Percentiles rank a stretch among this genome's conserved stretches.
Evolutionary conservation across 2,113 vertebrate genomes (phyloP).

Genomic region (Chaenocephalus aceratus): DNA sequence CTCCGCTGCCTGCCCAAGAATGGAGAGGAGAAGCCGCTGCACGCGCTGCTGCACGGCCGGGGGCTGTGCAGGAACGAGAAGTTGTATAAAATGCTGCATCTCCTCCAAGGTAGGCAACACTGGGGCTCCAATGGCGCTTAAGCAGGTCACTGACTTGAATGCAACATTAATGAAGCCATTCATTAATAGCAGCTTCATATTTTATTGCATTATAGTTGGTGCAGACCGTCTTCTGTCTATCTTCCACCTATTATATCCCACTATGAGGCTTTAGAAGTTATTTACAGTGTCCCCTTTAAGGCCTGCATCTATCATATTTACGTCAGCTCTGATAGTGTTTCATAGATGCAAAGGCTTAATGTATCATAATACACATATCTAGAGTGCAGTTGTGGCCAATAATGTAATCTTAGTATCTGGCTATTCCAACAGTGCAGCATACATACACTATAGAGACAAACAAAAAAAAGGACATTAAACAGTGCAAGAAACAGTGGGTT

Average conservation of each 20-base stretch:
- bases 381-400: too few species aligned
- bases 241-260: too few species aligned
- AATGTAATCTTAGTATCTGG: too few species aligned
- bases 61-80: conserved; percentile 94
- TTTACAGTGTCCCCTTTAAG: not conserved
- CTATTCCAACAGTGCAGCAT: too few species aligned
- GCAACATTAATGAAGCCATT: not conserved
- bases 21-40: conserved; percentile 96
- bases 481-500: not conserved
- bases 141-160: not conserved
- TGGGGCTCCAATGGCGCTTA: not conserved
- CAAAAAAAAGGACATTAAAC: too few species aligned
- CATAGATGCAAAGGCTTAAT: too few species aligned
- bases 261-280: not conserved
- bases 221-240: not conserved
- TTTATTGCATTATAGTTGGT: not conserved
- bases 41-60: conserved; percentile 94
- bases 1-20: conserved; percentile 94
- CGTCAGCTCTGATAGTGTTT: not conserved
- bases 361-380: too few species aligned
- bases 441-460: too few species aligned
- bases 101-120: conserved; percentile 83
- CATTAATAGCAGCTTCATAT: too few species aligned
- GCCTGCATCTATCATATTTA: not conserved
- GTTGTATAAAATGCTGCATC: conserved; percentile 87